Evolutionary conservation across 2,113 vertebrate species (phyloP).

Genomic region (Noturus placidus): DNA sequence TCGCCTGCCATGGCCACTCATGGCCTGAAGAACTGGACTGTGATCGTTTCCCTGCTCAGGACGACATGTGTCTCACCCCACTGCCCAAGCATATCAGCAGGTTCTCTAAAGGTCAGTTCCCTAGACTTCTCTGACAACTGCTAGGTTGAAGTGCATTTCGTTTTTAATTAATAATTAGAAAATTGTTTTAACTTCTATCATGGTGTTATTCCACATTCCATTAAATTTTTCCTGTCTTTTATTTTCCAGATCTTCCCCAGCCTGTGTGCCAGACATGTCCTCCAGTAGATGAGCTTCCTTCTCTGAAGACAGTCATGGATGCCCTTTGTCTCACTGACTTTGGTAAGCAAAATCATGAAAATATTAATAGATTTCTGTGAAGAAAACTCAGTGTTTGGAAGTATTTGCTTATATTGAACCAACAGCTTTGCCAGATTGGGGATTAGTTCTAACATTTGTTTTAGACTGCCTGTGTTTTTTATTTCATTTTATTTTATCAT

Average conservation of each 20-base stretch:
- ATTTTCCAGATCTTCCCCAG: constrained; percentile 75
- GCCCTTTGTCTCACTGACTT: constrained; percentile 81
- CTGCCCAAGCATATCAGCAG: constrained; percentile 69
- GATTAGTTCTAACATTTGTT: not conserved
- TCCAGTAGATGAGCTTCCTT: constrained; percentile 71
- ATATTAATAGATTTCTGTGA: not conserved
- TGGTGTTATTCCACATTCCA: not conserved
- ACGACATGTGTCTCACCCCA: constrained; percentile 80
- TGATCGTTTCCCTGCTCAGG: constrained; percentile 77
- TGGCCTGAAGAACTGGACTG: constrained; percentile 83
- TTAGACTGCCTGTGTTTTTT: not conserved
- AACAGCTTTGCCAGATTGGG: not conserved
- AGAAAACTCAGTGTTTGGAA: not conserved
- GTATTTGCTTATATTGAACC: not conserved
- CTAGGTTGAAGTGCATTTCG: not conserved
- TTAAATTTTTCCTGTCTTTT: not conserved
- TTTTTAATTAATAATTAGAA: not conserved
- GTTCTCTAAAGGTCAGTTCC: constrained; percentile 75
- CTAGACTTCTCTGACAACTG: not conserved
- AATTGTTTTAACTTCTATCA: not conserved
- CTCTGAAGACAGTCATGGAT: constrained; percentile 74
- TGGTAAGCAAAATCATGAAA: constrained; percentile 69
- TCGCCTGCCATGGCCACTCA: constrained; percentile 77
- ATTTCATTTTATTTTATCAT: too few species aligned
- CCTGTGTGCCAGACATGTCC: constrained; percentile 84